Evolutionary conservation across 2,797 vertebrate genomes (phyloP), one percentile per base, ranked within the genome.

Genomic region (Chelidonichthys spinosus): DNA sequence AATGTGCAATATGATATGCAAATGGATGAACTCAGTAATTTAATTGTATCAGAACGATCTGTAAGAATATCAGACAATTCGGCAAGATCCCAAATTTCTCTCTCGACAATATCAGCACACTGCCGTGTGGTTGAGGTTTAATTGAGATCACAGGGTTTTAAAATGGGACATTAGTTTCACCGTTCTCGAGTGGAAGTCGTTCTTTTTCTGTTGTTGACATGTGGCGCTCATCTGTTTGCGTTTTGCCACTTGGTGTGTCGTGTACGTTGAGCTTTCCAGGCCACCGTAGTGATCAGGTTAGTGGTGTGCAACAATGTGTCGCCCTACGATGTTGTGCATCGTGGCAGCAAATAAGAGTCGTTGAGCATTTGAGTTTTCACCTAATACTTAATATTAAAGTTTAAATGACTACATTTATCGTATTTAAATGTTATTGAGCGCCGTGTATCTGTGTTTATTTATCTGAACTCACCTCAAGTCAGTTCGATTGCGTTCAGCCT

Each of bases 81-180:
- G 17, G 46, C 46, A n/a, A 44, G 43, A 44, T 44, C 5, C 2
- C 6, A 3, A 33, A 11, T 32, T 39, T 11, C 15, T 35, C 14
- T 58, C 3, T 32, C 25, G 25, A 9, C 2, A 49, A 11, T 49
- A 58, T 47, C 15, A 13, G 35, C 60, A 35, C 15, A 52, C 11
- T 32, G 5, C 5, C 0, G 2, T 40, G 11, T 1, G 9, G 3
- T 33, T 2, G 4, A 25, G 9, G 17, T 39, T 11, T 0, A 3
- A 53, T 15, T 25, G 11, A 39, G 13, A 18, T 52, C 36, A 14
- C 15, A 47, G 59, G 2, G 14, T 17, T 60, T 25, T 14, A 35
- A 36, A 54, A 13, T 33, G 13, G 25, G 35, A 35, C 55, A 39
- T 55, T 15, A 0, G 33, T 62, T 35, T 37, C 33, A 18, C 32